Base-by-base conservation (phyloP, 2,113 vertebrate genomes). In the Cephalopholis sonnerati region DNA sequence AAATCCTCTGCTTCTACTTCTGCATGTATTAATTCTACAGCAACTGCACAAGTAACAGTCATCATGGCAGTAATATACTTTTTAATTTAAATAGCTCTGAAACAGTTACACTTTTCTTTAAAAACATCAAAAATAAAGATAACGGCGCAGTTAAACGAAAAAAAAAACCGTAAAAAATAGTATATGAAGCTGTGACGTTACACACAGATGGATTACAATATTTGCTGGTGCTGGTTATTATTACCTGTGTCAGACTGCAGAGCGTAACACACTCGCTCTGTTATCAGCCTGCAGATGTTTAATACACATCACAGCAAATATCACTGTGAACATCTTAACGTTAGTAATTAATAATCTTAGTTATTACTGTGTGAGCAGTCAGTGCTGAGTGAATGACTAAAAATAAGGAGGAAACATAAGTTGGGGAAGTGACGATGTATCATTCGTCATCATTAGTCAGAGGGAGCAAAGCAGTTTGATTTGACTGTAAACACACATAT, bases 1-100 rank as follows among this genome's bases (percentile, higher is more conserved):
- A 58, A 87, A 82, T 74, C 79, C 64, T 77, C 77, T 61, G 51
- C 67, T 84, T 51, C 48, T 44, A 57, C 80, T 77, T 39, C 77
- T 74, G 27, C 12, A 22, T 64, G 22, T 29, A 44, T 72, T 58
- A 22, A 51, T 51, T 87, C 53, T 27, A 20, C 65, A 22, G 17
- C 22, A 36, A 36, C 13, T 70, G 63, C 67, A 66, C 48, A 73
- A 69, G 63, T 7, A 58, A 54, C 61, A 64, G 50, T 44, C 58
- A 7, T 63, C 6, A 16, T 54, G 25, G 20, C 10, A n/a, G 32
- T 59, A 53, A 36, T 63, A 9, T 54, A 57, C 4, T 39, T 66
- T 69, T 81, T 0, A 10, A 64, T 83, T 62, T 61, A 46, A 46
- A 62, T 70, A 4, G 16, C 13, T 48, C 36, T 32, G 44, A 44